These are phyloP conservation scores for Drosophila kanekoi DNA, from an alignment of 2,888 invertebrate genomes.

Conservation along the genomic window DNA sequence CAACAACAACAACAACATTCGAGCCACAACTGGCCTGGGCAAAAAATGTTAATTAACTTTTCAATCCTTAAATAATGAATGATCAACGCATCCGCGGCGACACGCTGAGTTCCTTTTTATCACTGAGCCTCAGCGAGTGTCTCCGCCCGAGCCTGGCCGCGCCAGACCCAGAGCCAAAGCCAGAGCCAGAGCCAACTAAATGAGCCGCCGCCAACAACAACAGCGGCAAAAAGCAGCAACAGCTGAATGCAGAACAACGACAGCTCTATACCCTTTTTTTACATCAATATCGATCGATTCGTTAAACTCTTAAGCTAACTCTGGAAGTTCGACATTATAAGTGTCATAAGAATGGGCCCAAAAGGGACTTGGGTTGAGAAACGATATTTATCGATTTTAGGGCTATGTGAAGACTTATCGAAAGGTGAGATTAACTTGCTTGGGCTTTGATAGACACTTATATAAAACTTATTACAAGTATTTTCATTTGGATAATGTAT, in stretches of 20 bases:
- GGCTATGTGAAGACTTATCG: too few species aligned
- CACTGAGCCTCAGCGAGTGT: conserved; percentile 64
- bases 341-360: too few species aligned
- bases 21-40: conserved; percentile 56
- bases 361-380: too few species aligned
- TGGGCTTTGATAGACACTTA: too few species aligned
- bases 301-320: too few species aligned
- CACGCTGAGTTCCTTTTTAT: conserved; percentile 84
- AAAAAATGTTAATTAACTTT: conserved; percentile 86
- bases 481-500: too few species aligned
- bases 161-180: conserved; percentile 8
- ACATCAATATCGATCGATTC: too few species aligned
- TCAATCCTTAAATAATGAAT: conserved; percentile 85
- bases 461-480: too few species aligned
- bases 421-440: too few species aligned
- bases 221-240: conserved; percentile 8
- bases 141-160: conserved; percentile 9
- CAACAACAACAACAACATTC: conserved; percentile 19
- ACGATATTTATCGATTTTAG: too few species aligned
- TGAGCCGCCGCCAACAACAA: conserved; percentile 31
- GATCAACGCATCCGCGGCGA: conserved; percentile 85
- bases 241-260: too few species aligned
- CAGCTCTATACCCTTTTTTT: conserved; percentile 4
- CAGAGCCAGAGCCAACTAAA: conserved; percentile 23
- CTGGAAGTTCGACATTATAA: too few species aligned